Conservation (phyloP, 2,797 vertebrate species). For the Ataeniobius toweri region DNA sequence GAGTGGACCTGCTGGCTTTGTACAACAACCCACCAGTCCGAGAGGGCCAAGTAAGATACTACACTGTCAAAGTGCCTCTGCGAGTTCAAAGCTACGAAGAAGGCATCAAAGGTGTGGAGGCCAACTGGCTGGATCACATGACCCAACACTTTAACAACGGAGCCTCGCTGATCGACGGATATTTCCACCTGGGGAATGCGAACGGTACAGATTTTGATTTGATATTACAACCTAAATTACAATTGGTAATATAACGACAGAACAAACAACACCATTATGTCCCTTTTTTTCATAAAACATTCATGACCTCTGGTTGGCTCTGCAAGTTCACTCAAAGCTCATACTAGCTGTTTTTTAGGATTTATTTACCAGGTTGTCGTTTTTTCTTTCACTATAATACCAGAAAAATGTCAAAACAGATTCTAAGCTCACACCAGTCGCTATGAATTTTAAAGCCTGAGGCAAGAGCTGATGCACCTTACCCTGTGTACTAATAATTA, state of each 20-base stretch:
- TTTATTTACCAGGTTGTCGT: constrained; percentile 7
- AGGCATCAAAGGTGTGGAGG: constrained; percentile 86
- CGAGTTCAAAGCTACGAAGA: constrained; percentile 86
- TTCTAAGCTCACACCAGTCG: background rate
- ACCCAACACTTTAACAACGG: constrained; percentile 97
- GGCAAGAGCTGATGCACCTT: constrained; percentile 24
- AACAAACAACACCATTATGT: background rate
- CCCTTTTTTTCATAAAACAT: background rate
- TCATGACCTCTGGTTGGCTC: background rate
- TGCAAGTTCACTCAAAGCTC: constrained; percentile 3
- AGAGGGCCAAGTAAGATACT: constrained; percentile 87
- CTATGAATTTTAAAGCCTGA: constrained; percentile 10
- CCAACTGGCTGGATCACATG: constrained; percentile 98
- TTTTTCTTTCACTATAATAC: constrained; percentile 4
- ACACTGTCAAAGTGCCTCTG: constrained; percentile 92
- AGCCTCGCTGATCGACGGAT: constrained; percentile 89
- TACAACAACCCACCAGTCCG: constrained; percentile 89
- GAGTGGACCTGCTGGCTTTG: constrained; percentile 87
- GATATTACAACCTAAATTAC: background rate
- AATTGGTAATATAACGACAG: background rate
- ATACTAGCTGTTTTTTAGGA: constrained; percentile 13
- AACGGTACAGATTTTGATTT: constrained; percentile 78
- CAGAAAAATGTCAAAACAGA: constrained; percentile 24
- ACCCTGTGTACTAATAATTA: constrained; percentile 32
- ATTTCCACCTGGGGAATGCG: constrained; percentile 88